Conservation (phyloP, 2,888 invertebrate species). For the Ophion obscuratus region DNA sequence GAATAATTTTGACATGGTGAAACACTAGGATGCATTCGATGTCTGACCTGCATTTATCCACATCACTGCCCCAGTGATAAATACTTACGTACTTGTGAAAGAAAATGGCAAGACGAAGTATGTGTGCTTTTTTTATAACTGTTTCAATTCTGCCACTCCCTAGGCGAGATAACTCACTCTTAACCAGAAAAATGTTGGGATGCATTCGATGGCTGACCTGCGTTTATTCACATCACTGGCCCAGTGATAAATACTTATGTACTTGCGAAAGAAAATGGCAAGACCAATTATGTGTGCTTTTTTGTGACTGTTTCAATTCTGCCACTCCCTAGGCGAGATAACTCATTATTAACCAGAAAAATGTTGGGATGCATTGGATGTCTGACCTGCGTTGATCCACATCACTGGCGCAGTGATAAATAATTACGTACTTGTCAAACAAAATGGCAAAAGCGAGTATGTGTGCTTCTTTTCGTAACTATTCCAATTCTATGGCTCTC, state of each 20-base stretch:
- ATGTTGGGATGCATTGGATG: constrained; percentile 27
- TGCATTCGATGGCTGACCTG: constrained; percentile 36
- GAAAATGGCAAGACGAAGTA: neutral
- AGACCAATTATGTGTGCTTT: neutral
- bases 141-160: constrained; percentile 2
- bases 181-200: neutral
- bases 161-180: constrained; percentile 10
- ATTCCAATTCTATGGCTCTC: neutral
- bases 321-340: constrained; percentile 5
- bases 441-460: neutral
- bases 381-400: constrained; percentile 31
- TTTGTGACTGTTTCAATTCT: neutral
- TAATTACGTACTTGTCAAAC: neutral
- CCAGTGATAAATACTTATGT: neutral
- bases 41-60: neutral
- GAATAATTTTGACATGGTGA: too few species aligned
- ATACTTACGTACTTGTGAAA: neutral
- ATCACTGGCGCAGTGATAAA: constrained; percentile 17
- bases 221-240: constrained; percentile 31
- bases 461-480: neutral
- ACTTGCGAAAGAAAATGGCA: neutral
- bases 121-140: neutral
- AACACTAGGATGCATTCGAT: too few species aligned
- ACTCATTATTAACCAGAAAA: neutral
- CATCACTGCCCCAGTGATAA: neutral